Conservation (phyloP, 2,888 invertebrate genomes). For the Mayetiola destructor region DNA sequence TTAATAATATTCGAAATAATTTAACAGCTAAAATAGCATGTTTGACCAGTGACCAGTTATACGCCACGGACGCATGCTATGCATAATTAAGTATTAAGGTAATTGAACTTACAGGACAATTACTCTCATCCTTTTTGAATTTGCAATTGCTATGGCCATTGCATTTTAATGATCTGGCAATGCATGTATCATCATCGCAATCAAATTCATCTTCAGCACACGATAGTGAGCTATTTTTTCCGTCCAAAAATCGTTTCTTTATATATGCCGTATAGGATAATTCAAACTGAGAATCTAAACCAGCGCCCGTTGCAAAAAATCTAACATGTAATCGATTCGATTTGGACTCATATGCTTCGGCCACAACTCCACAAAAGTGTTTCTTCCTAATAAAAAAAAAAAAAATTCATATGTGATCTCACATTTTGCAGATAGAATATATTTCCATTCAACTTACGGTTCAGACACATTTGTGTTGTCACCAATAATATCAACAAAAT, state of each 20-base stretch:
- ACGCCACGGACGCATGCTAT: no score
- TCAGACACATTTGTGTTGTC: constrained; percentile 45
- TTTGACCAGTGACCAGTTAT: no score
- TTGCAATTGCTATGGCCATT: constrained; percentile 66
- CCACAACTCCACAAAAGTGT: constrained; percentile 75
- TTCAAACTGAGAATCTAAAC: constrained; percentile 48
- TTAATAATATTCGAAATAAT: no score
- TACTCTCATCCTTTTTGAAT: constrained; percentile 61
- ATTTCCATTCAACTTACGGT: neutral
- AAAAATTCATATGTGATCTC: neutral
- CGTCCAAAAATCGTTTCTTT: constrained; percentile 31
- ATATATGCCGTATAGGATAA: constrained; percentile 64
- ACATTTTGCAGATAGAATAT: no score
- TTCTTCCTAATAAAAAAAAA: constrained; percentile 36
- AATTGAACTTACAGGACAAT: constrained; percentile 37
- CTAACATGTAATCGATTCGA: constrained; percentile 59
- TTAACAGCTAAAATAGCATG: no score
- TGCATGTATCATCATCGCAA: constrained; percentile 80
- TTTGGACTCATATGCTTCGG: constrained; percentile 55
- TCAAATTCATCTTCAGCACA: constrained; percentile 54
- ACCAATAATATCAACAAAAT: constrained; percentile 60
- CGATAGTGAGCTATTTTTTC: constrained; percentile 15
- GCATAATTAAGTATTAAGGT: no score
- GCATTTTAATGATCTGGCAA: constrained; percentile 51
- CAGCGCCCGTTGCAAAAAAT: constrained; percentile 50